phyloP scores from a whole-genome alignment of 1,140 invertebrate genomes.

The Orius insidiosus region DNA sequence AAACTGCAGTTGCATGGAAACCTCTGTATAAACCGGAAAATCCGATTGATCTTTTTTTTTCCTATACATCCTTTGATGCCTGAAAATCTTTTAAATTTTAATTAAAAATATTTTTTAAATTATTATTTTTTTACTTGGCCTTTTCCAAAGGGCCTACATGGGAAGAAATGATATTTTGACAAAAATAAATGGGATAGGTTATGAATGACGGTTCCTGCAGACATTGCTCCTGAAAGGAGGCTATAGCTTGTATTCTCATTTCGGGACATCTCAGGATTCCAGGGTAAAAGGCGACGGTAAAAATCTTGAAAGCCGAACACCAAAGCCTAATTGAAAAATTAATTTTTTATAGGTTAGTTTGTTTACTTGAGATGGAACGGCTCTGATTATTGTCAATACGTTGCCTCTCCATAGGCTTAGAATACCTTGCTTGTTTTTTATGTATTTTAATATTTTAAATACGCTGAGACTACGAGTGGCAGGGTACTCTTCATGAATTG shows the following conservation, averaged over 20 bases:
- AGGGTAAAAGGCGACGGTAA: neutral
- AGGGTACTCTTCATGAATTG: too few species aligned
- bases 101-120: neutral
- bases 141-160: neutral
- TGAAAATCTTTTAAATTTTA: neutral
- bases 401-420: too few species aligned
- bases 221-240: neutral
- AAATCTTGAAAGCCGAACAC: neutral
- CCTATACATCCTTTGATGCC: neutral
- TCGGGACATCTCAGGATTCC: slow-evolving; percentile 1
- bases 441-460: too few species aligned
- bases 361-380: neutral
- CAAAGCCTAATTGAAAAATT: neutral
- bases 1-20: neutral
- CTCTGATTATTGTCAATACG: too few species aligned
- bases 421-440: too few species aligned
- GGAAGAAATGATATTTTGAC: neutral
- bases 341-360: neutral
- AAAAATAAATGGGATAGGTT: neutral
- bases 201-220: neutral
- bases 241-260: neutral
- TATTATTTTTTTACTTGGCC: neutral
- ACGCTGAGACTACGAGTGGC: too few species aligned
- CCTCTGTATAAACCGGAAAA: neutral
- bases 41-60: neutral